Percentiles rank a stretch among this genome's conserved stretches.
Evolutionary conservation across 1,140 invertebrate species (phyloP).

Genomic region (Leptestheria dahalacensis): DNA sequence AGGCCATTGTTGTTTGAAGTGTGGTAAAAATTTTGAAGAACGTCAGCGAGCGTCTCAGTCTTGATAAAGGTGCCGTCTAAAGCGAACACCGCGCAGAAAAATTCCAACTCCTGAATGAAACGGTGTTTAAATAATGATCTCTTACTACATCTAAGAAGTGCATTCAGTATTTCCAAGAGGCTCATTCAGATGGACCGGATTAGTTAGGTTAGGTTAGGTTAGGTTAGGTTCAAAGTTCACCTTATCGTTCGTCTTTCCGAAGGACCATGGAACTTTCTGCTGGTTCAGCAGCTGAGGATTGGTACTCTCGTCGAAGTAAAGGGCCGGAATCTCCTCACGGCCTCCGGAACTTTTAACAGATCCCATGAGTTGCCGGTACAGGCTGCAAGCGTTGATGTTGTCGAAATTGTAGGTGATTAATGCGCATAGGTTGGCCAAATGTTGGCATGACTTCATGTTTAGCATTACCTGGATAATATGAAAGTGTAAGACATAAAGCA

Average conservation of each 20-base stretch:
- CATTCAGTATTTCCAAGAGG: no score
- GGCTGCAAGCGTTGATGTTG: not conserved
- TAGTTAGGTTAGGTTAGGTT: not conserved
- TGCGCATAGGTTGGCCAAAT: conserved; percentile 1
- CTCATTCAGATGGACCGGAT: no score
- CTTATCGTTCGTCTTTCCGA: conserved; percentile 7
- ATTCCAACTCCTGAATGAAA: no score
- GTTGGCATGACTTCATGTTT: not conserved
- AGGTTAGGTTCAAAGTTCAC: not conserved
- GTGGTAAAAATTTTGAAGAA: not conserved
- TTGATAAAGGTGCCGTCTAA: not conserved
- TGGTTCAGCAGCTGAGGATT: not conserved
- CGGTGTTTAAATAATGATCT: not conserved
- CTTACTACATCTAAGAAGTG: no score
- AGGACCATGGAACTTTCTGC: conserved; percentile 13
- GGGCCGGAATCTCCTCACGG: not conserved
- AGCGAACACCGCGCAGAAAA: not conserved
- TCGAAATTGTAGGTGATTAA: conserved; percentile 3
- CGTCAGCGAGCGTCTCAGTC: not conserved
- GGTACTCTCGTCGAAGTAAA: conserved; percentile 6
- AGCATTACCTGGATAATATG: not conserved
- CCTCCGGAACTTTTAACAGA: not conserved
- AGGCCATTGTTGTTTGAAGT: no score
- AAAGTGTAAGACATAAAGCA: no score
- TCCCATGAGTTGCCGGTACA: not conserved